phyloP scores from a whole-genome alignment of 2,797 vertebrate genomes.

The Spizella passerina region DNA sequence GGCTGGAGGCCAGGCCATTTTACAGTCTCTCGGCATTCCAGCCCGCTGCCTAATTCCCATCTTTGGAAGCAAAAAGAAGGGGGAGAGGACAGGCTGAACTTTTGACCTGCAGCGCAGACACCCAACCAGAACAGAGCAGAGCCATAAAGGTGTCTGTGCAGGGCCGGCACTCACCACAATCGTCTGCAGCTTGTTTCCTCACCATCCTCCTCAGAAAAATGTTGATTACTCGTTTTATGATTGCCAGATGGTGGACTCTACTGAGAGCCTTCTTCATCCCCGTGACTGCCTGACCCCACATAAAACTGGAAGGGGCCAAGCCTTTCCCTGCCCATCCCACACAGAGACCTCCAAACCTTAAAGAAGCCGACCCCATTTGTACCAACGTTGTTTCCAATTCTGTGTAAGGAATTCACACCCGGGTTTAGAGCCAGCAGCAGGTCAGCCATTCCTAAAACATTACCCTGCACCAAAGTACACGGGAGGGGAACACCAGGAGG shows the following conservation, averaged over 20 bases:
- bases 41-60: constrained; percentile 45
- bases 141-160: constrained; percentile 68
- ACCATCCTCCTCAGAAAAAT: constrained; percentile 73
- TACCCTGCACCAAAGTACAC: not conserved
- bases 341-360: not conserved
- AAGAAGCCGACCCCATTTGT: not conserved
- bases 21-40: constrained; percentile 55
- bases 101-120: constrained; percentile 77
- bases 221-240: constrained; percentile 83
- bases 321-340: not conserved
- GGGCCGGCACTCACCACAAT: constrained; percentile 50
- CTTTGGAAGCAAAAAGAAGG: constrained; percentile 28
- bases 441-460: not conserved
- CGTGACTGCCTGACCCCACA: constrained; percentile 85
- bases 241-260: constrained; percentile 87
- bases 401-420: not conserved
- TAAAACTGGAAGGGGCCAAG: constrained; percentile 70
- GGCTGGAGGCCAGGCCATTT: not conserved
- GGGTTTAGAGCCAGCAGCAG: not conserved
- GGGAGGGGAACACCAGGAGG: not conserved
- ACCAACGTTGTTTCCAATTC: not conserved
- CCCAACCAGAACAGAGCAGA: constrained; percentile 41
- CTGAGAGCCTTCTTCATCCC: constrained; percentile 77
- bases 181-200: constrained; percentile 66
- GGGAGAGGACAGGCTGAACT: constrained; percentile 72